A percentile compares a stretch with the other conserved stretches of the same genome.
Conservation (phyloP, 1,140 invertebrate species). For the Aphelinus atriplicis region DNA sequence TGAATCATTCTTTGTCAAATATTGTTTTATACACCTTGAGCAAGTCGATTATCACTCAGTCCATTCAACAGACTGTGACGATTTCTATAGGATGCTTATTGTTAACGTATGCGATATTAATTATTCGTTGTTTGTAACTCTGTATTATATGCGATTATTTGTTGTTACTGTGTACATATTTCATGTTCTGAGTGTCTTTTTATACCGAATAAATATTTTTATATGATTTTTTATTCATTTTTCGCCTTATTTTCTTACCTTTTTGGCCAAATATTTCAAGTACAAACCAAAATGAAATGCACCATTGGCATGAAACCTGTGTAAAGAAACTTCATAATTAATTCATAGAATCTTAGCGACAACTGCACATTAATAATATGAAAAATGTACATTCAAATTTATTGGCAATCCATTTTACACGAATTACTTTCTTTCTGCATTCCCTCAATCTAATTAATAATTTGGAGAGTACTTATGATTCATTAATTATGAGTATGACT, state of each 20-base stretch:
- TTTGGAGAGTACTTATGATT: too few relatives aligned
- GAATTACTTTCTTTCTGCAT: too few relatives aligned
- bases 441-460: too few relatives aligned
- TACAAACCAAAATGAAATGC: too few relatives aligned
- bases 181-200: constrained; percentile 12
- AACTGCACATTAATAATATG: too few relatives aligned
- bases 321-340: too few relatives aligned
- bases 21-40: background rate
- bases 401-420: too few relatives aligned
- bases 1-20: constrained; percentile 11
- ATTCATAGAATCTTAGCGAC: too few relatives aligned
- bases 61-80: background rate
- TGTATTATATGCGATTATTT: constrained; percentile 21
- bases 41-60: background rate
- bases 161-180: constrained; percentile 28
- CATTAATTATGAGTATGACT: constrained; percentile 17
- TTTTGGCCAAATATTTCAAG: too few relatives aligned
- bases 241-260: too few relatives aligned
- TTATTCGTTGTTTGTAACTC: constrained; percentile 15
- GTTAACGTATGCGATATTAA: background rate
- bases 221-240: constrained; percentile 8
- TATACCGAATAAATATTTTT: constrained; percentile 29
- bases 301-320: too few relatives aligned
- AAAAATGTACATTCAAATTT: too few relatives aligned
- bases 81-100: background rate